A percentile compares a stretch with the other conserved stretches of the same genome.
Evolutionary conservation across 2,797 vertebrate genomes (phyloP).

Genomic region (Capromys pilorides): DNA sequence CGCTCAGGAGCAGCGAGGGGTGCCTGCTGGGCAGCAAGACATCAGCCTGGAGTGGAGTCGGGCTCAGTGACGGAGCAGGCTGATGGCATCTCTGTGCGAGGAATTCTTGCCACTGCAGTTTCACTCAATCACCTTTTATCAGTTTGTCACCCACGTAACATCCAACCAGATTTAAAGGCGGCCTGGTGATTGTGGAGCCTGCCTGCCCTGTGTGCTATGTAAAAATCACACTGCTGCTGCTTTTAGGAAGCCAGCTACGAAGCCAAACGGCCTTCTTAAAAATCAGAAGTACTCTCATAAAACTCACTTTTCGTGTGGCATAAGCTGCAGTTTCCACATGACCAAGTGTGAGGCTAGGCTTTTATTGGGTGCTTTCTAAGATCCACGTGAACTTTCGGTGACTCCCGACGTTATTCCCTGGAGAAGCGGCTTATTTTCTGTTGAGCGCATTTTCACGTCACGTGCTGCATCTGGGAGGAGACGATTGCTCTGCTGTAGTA

Average conservation of each 20-base stretch:
- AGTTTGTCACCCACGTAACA: rapidly evolving
- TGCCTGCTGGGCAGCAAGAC: rapidly evolving
- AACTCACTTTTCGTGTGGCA: conserved; percentile 73
- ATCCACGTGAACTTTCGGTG: conserved; percentile 80
- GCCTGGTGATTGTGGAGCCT: background rate
- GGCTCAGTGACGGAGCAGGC: background rate
- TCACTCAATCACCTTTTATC: background rate
- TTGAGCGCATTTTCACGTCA: background rate
- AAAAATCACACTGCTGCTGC: background rate
- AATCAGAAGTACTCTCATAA: conserved; percentile 81
- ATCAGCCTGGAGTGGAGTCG: background rate
- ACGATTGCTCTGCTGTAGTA: background rate
- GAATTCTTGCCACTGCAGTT: background rate
- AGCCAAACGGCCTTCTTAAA: conserved; percentile 74
- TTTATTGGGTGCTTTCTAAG: conserved; percentile 78
- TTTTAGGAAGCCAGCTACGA: conserved; percentile 60
- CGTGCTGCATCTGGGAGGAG: background rate
- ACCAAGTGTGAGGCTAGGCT: conserved; percentile 78
- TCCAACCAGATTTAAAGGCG: background rate
- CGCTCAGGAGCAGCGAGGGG: rapidly evolving
- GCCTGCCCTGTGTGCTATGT: background rate
- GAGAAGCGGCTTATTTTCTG: conserved; percentile 70
- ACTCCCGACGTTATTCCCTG: conserved; percentile 73
- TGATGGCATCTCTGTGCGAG: background rate
- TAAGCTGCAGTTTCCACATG: conserved; percentile 69